Evolutionary conservation across 2,888 invertebrate species (phyloP), one percentile per base, ranked within the genome.

Genomic region (Coelinius sp.): DNA sequence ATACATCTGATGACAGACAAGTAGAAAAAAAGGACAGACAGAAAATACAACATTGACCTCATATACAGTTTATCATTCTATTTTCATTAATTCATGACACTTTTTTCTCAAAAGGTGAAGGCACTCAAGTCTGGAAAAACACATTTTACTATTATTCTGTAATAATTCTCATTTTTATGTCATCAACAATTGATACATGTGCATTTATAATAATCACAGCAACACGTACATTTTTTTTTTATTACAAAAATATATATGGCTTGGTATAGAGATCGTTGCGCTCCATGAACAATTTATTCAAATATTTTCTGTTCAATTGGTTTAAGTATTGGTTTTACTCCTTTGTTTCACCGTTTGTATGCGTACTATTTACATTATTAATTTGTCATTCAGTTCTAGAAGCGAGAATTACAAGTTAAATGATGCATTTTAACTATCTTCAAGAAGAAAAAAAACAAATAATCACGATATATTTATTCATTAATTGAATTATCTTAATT

Each of bases 161-260:
- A 53, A 53, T 25, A 24, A 53, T 25, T 52, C 25, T 25, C 12
- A 5, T 53, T 5, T 53, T 53, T 53, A 53, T 53, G 27, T 53
- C 53, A 53, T 53, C 53, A 53, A 53, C 53, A 53, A 53, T 53
- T 25, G 24, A 53, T 53, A 53, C 53, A 53, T 53, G 53, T 53
- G 53, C 53, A 53, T 53, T 24, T 53, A 53, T 53, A 22, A 27
- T 53, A 53, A 53, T 53, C 53, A 53, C 53, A 53, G 53, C 53
- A 53, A 24, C 53, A 53, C 53, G 53, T 53, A 53, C 24, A 24
- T 53, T n/a, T 53, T 53, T 53, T 27, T 53, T 25, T 25, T 53
- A 22, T 53, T 53, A 53, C 53, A 53, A 53, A 53, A 53, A 53
- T 53, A 53, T 53, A 53, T 53, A 27, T 41, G 41, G 53, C 53